These are phyloP conservation scores for Polydrusus tereticollis DNA, from an alignment of 2,888 invertebrate species.

Conservation along the genomic window DNA sequence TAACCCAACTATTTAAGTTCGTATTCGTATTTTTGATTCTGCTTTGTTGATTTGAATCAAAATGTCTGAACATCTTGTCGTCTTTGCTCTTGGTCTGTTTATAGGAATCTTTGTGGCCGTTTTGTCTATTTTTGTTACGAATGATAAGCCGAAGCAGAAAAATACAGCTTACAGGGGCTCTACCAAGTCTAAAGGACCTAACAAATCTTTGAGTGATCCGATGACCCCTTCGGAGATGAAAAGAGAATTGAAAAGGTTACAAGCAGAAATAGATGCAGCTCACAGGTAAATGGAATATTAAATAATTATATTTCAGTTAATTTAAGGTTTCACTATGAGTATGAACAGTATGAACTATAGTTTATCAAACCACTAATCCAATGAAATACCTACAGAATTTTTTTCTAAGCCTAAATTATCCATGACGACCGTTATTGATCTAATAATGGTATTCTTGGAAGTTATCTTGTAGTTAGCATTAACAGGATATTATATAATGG, in stretches of 20 bases:
- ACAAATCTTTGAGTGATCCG: background rate
- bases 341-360: too few species aligned
- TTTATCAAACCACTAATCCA: too few species aligned
- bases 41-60: background rate
- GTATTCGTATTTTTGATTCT: too few species aligned
- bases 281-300: slow-evolving; percentile 2
- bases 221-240: background rate
- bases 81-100: background rate
- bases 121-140: background rate
- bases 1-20: too few species aligned
- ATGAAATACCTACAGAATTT: too few species aligned
- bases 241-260: background rate
- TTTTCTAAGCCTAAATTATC: too few species aligned
- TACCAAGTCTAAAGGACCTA: background rate
- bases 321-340: too few species aligned
- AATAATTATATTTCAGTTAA: too few species aligned
- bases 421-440: too few species aligned
- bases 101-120: background rate
- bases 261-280: background rate
- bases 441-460: too few species aligned
- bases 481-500: too few species aligned
- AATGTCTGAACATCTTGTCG: background rate
- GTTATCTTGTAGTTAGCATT: too few species aligned
- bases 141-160: background rate
- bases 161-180: background rate